Evolutionary conservation across 2,888 invertebrate species (phyloP).

Genomic region (Xanthostigma xanthostigma): DNA sequence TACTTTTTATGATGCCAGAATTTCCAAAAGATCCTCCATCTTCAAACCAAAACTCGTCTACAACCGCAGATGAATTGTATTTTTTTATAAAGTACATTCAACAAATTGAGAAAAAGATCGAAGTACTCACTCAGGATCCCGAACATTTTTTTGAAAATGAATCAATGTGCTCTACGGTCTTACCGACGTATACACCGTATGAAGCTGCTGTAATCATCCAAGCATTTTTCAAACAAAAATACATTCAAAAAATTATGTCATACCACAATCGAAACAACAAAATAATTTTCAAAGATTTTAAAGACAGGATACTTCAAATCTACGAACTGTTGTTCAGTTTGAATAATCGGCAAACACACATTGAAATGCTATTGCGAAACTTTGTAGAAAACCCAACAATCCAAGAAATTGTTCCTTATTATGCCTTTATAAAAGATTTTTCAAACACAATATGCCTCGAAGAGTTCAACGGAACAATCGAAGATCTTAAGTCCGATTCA

Average conservation of each 20-base stretch:
- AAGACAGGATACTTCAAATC: conserved; percentile 16
- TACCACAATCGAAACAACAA: conserved; percentile 16
- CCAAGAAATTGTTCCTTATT: conserved; percentile 12
- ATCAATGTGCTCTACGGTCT: too few species aligned
- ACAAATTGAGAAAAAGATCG: too few species aligned
- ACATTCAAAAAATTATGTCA: conserved; percentile 15
- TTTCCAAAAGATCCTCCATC: too few species aligned
- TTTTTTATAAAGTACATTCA: too few species aligned
- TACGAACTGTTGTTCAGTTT: conserved; percentile 18
- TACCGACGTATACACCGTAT: background rate
- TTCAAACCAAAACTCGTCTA: too few species aligned
- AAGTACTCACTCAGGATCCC: too few species aligned
- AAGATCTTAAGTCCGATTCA: conserved; percentile 1
- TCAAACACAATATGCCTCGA: conserved; percentile 14
- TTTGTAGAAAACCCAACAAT: conserved; percentile 13
- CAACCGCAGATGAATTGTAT: too few species aligned
- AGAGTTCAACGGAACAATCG: conserved; percentile 12
- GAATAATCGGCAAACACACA: conserved; percentile 11
- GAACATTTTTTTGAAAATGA: too few species aligned
- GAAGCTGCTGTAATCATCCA: conserved; percentile 20
- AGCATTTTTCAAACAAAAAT: conserved; percentile 16
- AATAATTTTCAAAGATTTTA: conserved; percentile 14
- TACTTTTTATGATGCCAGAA: conserved; percentile 5
- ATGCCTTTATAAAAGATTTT: conserved; percentile 17
- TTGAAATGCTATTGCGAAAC: conserved; percentile 17